Evolutionary conservation across 1,140 invertebrate genomes (phyloP), one percentile per base, ranked within the genome.

Genomic region (Sinella curviseta): DNA sequence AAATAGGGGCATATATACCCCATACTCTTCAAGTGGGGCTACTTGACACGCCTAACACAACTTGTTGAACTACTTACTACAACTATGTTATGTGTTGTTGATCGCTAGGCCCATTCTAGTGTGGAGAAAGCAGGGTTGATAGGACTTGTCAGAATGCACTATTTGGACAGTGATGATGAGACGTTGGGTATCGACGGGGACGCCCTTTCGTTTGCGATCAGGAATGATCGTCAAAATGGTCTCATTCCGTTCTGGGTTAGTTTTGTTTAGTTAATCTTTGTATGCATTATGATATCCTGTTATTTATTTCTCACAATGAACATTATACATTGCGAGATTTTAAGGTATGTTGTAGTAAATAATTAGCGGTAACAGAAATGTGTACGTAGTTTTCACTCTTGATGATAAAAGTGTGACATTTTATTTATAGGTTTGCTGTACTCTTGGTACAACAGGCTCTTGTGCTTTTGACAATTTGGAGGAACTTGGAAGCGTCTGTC

Each of bases 191-290:
- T 98, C 89, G 89, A 95, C 36, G 96, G 95, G 1, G 91, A 92
- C 30, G 91, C 91, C 74, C 88, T 99, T 26, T 87, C 90, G 28
- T 92, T 95, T 85, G 94, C 95, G 1, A 92, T 98, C 48, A 88
- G 90, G 48, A 90, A 90, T 65, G 97, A 99, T 87, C 91, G 93
- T 84, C 92, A 93, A 82, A 92, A 94, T 76, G 96, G 96, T 20
- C 89, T 98, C 16, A 93, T 98, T 75, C 97, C 97, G 24, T 98
- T 98, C 88, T 98, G 94, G 90, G 97, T 99, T 89, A 94, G 93
- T n/a, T n/a, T n/a, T n/a, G n/a, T n/a, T n/a, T n/a, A n/a, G n/a
- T n/a, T n/a, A n/a, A 91, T n/a, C n/a, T n/a, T n/a, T n/a, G 93
- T 90, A 96, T 98, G 88, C 94, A 93, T 91, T 82, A 67, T 54